These are phyloP conservation scores for Merluccius polli DNA, from an alignment of 2,797 vertebrate genomes.

Conservation along the genomic window DNA sequence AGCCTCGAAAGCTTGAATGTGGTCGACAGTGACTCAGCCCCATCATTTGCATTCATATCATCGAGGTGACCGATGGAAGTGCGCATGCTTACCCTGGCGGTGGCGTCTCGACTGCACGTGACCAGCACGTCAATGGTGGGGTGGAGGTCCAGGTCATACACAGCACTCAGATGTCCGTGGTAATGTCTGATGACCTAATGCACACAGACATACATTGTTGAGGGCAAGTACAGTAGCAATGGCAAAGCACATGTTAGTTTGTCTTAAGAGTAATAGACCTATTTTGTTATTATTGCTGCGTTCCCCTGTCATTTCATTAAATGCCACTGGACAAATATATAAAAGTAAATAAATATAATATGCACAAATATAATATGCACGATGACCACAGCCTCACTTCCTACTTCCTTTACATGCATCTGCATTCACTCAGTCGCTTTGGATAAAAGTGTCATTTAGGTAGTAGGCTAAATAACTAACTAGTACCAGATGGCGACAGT, in stretches of 20 bases:
- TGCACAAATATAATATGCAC: too few species aligned
- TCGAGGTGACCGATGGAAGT: neutral
- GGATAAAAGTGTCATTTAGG: too few species aligned
- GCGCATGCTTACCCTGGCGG: conserved; percentile 80
- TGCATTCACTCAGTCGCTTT: too few species aligned
- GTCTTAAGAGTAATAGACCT: neutral
- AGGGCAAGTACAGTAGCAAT: neutral
- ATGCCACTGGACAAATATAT: neutral
- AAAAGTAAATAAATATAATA: neutral
- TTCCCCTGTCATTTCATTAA: neutral
- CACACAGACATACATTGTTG: conserved; percentile 8
- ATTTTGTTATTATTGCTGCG: neutral
- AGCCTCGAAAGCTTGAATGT: neutral
- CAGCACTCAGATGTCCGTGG: conserved; percentile 94
- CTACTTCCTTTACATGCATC: too few species aligned
- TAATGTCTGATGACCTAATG: conserved; percentile 95
- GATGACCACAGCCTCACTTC: too few species aligned
- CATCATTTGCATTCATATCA: neutral
- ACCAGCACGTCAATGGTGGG: conserved; percentile 95
- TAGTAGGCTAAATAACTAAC: too few species aligned
- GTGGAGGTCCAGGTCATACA: conserved; percentile 93
- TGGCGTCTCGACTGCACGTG: conserved; percentile 95
- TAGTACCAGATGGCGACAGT: too few species aligned
- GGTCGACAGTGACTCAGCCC: neutral
- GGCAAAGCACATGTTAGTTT: neutral